Base-by-base conservation (phyloP, 2,113 vertebrate genomes). In the Podocnemis expansa region DNA sequence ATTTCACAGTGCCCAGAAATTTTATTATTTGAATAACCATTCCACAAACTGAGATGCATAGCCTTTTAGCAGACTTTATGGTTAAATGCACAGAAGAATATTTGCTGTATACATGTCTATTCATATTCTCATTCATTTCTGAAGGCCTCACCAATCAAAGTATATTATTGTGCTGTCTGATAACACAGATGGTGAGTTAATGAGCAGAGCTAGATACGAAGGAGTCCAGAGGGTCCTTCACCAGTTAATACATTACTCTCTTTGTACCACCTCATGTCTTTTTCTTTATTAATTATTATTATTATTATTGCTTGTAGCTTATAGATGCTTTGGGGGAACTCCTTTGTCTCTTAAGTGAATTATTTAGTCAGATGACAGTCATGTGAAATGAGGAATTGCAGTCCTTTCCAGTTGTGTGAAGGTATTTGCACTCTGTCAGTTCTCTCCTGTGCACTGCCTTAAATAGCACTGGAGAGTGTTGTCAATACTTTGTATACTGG, bases 51-150 rank as follows among this genome's bases (percentile, higher is more conserved):
- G 41, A 51, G 34, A 54, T 86, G 49, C 38, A 14, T 9, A 51
- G 73, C 41, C 27, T 87, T 38, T 4, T 34, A 34, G 38, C 73
- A 86, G 54, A 88, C 54, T 5, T 51, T 21, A 84, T 56, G 45
- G 56, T 80, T 81, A 79, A 91, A 27, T 17, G 6, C 0, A 0
- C 14, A 25, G 84, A 54, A 86, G 79, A 84, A 6, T 16, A 41
- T 0, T 0, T 82, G 27, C 31, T 83, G 51, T n/a, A 76, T 29
- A 60, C 8, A 2, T 1, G 21, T 2, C 1, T 56, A 8, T 79
- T 92, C 87, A 60, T 47, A 12, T 79, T 88, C 25, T 78, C 88
- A 52, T 88, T 76, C 13, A 11, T 56, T 86, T 93, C 51, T 84
- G 76, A 78, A 88, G 55, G 45, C 75, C 83, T 27, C 31, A 27